Evolutionary conservation across 2,797 vertebrate species (phyloP), one percentile per base, ranked within the genome.

Genomic region (Pseudochirops corinnae): DNA sequence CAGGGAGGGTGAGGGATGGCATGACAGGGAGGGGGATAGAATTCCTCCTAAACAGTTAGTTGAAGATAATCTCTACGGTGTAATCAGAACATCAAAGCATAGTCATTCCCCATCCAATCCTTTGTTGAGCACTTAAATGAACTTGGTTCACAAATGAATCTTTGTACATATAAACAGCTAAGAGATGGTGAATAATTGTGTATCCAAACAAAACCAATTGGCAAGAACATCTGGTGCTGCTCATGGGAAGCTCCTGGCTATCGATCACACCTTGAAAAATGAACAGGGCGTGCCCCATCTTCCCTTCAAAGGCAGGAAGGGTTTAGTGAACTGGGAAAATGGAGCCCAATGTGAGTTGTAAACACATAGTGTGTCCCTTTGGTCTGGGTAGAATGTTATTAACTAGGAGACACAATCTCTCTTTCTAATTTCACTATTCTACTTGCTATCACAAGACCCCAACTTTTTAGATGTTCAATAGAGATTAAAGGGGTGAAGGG

Each of bases 161-260:
- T 98, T 98, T 97, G 94, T 46, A 94, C 92, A 94, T 98, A 52
- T 98, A 98, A 98, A 98, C 98, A 99, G 94, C 92, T 92, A 95
- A 94, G 93, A 96, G 91, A 93, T 94, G 97, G 53, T 92, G 33
- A 92, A 97, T 97, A 97, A 94, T 97, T 91, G 93, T 98, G 96
- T 97, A 62, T 98, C 98, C 95, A 98, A 98, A 98, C 97, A 98
- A 96, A 98, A 95, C 96, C 94, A 92, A 92, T 90, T 97, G 97
- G 97, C 98, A 97, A 98, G 96, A 96, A 98, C 98, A 93, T 39
- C 50, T 93, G 39, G 95, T 97, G 56, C 98, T 93, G n/a, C 93
- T 13, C 7, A 87, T 90, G 97, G 97, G 97, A 98, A 98, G 93
- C 95, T 96, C 92, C 98, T 97, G 95, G 57, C 98, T 95, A 98